Evolutionary conservation across 2,113 vertebrate species (phyloP).

Genomic region (Malurus cyaneus): DNA sequence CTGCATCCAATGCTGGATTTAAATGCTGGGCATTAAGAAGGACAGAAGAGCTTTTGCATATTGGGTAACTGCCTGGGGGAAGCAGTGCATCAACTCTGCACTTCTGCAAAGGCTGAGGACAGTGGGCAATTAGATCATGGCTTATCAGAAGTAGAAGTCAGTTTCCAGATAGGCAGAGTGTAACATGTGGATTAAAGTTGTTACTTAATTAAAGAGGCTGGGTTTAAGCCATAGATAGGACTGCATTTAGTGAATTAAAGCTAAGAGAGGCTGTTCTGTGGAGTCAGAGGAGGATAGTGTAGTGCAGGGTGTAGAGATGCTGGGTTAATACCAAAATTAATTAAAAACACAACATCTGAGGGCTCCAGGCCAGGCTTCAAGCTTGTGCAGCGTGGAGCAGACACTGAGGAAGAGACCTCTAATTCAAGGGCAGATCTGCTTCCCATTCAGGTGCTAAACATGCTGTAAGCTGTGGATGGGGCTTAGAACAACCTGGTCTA

Average conservation of each 20-base stretch:
- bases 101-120: not conserved
- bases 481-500: not conserved
- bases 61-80: not conserved
- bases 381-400: not conserved
- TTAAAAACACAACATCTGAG: not conserved
- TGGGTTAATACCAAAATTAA: slow-evolving; percentile 11
- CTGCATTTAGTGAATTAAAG: not conserved
- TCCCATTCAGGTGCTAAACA: not conserved
- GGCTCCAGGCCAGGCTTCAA: not conserved
- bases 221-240: not conserved
- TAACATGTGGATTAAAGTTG: not conserved
- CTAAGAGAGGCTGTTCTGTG: not conserved
- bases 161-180: not conserved
- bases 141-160: not conserved
- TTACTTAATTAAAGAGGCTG: not conserved
- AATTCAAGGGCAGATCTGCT: not conserved
- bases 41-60: not conserved
- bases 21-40: fast-evolving
- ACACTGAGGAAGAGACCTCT: not conserved
- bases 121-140: not conserved
- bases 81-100: fast-evolving
- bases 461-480: not conserved
- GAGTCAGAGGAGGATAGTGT: fast-evolving
- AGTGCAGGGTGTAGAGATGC: not conserved
- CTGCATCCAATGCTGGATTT: not conserved